These are phyloP conservation scores for Venustoraphidia nigricollis DNA, from an alignment of 2,888 invertebrate species.

Conservation along the genomic window DNA sequence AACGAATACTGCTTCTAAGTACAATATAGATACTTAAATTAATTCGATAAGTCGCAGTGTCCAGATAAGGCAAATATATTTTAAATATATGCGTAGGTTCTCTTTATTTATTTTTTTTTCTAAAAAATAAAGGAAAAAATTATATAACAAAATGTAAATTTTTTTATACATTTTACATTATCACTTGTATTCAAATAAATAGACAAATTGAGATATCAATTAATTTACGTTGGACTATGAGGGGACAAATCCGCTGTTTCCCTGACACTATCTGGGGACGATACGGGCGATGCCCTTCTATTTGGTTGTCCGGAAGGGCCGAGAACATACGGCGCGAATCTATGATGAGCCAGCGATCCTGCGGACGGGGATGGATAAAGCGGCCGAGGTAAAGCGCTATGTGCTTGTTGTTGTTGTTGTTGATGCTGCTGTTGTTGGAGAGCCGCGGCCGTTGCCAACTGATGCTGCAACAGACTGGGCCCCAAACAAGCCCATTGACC, in stretches of 20 bases:
- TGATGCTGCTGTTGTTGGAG: conserved; percentile 13
- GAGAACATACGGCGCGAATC: conserved; percentile 38
- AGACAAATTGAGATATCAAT: too few relatives aligned
- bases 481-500: conserved; percentile 57
- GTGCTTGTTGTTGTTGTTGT: conserved; percentile 11
- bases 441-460: conserved; percentile 33
- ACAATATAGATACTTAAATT: too few relatives aligned
- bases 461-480: conserved; percentile 46
- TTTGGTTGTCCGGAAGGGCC: conserved; percentile 10
- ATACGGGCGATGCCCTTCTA: conserved; percentile 31
- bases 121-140: too few relatives aligned
- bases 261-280: conserved; percentile 45
- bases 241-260: conserved; percentile 26
- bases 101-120: background rate
- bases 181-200: too few relatives aligned
- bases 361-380: conserved; percentile 34
- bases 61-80: background rate
- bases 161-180: too few relatives aligned
- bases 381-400: conserved; percentile 35
- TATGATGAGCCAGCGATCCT: conserved; percentile 34
- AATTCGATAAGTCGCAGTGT: background rate
- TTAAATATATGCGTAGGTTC: background rate
- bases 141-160: too few relatives aligned
- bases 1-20: too few relatives aligned
- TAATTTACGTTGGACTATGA: conserved; percentile 16